phyloP scores from a whole-genome alignment of 2,888 invertebrate species.

The Drosophila fungiperda region DNA sequence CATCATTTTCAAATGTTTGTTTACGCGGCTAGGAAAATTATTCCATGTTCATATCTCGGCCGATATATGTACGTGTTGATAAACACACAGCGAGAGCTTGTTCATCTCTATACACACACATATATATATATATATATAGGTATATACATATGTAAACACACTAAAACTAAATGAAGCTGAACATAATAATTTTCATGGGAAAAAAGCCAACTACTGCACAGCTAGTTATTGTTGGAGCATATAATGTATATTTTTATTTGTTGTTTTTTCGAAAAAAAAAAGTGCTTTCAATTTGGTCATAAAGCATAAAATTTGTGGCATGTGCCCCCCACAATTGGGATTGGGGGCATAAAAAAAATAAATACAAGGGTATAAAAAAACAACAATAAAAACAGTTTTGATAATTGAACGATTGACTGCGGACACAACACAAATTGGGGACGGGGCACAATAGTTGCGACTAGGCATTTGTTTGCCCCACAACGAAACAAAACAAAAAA shows the following conservation, averaged over 20 bases:
- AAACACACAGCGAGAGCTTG: conserved; percentile 19
- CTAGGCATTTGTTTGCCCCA: conserved; percentile 51
- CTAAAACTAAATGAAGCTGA: conserved; percentile 26
- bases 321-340: conserved; percentile 38
- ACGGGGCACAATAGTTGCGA: conserved; percentile 37
- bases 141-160: conserved; percentile 27
- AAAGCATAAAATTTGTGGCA: conserved; percentile 67
- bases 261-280: conserved; percentile 15
- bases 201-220: conserved; percentile 26
- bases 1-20: conserved; percentile 71
- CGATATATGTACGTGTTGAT: conserved; percentile 44
- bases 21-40: conserved; percentile 67
- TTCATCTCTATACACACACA: neutral
- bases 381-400: conserved; percentile 45
- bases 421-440: conserved; percentile 42
- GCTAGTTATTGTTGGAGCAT: conserved; percentile 18
- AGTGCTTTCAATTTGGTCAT: conserved; percentile 70
- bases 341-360: conserved; percentile 2
- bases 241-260: conserved; percentile 22
- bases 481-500: conserved; percentile 5
- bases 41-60: conserved; percentile 62
- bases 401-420: conserved; percentile 75
- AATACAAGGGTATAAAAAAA: conserved; percentile 2
- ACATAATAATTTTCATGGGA: conserved; percentile 47
- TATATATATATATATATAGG: neutral